Percentiles rank a stretch among this genome's conserved stretches.
phyloP scores from a whole-genome alignment of 2,113 vertebrate genomes.

The Thamnaconus septentrionalis region DNA sequence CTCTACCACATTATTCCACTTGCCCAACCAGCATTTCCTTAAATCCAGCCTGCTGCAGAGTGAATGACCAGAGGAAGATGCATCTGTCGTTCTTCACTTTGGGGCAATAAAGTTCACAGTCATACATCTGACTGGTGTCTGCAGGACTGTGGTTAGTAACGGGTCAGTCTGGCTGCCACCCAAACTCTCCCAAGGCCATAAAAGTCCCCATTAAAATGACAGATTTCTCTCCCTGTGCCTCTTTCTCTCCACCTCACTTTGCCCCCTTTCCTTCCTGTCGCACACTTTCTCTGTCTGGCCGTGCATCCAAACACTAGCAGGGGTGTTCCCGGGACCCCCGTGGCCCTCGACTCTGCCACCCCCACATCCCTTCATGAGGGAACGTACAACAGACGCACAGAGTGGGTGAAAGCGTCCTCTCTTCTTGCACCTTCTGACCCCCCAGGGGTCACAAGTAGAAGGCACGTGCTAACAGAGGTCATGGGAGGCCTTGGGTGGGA shows the following conservation, averaged over 20 bases:
- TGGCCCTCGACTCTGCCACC: constrained; percentile 21
- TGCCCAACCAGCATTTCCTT: constrained; percentile 32
- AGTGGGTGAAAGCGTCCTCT: constrained; percentile 50
- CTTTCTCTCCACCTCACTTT: constrained; percentile 2
- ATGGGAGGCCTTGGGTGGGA: constrained; percentile 44
- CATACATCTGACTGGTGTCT: constrained; percentile 48
- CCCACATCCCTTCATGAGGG: constrained; percentile 23
- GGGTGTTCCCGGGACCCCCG: constrained; percentile 38
- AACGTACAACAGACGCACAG: constrained; percentile 25
- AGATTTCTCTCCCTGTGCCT: constrained; percentile 31
- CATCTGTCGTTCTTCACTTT: constrained; percentile 50
- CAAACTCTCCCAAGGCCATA: constrained; percentile 46
- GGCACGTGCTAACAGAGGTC: constrained; percentile 65
- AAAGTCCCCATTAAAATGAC: constrained; percentile 73
- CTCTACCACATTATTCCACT: constrained; percentile 20
- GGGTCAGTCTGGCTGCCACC: constrained; percentile 45
- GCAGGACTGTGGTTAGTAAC: constrained; percentile 17
- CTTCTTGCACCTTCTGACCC: constrained; percentile 47
- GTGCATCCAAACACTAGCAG: constrained; percentile 23
- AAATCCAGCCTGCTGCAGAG: constrained; percentile 3
- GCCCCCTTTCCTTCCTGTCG: constrained; percentile 24
- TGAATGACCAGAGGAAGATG: constrained; percentile 14
- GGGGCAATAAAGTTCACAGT: constrained; percentile 40
- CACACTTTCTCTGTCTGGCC: constrained; percentile 35
- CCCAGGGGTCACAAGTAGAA: constrained; percentile 44